phyloP scores from a whole-genome alignment of 2,797 vertebrate species.

The Gastrophryne carolinensis region DNA sequence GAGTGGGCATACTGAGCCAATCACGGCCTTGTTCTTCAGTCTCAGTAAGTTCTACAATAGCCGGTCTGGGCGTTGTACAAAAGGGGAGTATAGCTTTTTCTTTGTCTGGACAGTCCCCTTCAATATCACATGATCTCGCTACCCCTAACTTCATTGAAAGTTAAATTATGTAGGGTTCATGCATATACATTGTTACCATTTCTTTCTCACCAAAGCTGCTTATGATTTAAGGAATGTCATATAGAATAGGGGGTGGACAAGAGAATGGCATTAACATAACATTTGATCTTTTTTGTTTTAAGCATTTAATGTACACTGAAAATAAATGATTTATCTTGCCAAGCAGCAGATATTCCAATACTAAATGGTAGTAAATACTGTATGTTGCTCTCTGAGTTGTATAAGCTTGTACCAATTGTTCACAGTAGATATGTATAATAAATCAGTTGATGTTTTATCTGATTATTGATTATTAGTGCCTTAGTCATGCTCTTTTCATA shows the following conservation, averaged over 20 bases:
- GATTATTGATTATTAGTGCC: background rate
- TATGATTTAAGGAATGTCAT: background rate
- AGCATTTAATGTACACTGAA: conserved; percentile 42
- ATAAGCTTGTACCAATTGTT: conserved; percentile 41
- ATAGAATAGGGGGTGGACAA: background rate
- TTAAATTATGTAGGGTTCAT: conserved; percentile 46
- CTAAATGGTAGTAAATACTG: conserved; percentile 12
- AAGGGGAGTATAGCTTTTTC: no score
- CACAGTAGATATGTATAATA: conserved; percentile 39
- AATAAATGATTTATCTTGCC: background rate
- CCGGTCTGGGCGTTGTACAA: no score
- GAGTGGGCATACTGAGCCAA: no score
- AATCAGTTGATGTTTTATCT: conserved; percentile 42
- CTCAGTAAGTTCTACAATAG: no score
- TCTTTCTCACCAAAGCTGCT: conserved; percentile 23
- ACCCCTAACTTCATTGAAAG: no score
- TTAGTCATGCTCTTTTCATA: conserved; percentile 1
- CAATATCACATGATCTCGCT: no score
- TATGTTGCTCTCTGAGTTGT: conserved; percentile 16
- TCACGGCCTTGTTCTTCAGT: no score
- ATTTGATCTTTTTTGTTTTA: conserved; percentile 8
- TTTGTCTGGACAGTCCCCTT: no score
- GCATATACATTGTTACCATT: conserved; percentile 39
- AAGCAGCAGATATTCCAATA: background rate
- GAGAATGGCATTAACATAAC: conserved; percentile 42